Evolutionary conservation across 2,888 invertebrate genomes (phyloP).

Genomic region (Deroplatys truncata): DNA sequence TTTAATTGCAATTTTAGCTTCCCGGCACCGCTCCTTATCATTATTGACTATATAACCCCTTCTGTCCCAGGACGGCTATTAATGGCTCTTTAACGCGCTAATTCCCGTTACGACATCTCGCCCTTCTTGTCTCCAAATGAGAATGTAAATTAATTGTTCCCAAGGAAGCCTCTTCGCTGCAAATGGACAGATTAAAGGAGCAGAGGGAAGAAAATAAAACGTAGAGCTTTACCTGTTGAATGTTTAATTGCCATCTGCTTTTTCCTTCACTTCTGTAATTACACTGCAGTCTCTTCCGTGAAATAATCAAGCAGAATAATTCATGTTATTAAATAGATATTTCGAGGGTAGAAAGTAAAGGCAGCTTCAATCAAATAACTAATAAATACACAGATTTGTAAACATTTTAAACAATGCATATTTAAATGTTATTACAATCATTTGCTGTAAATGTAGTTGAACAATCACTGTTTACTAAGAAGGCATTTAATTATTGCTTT

Average conservation of each 20-base stretch:
- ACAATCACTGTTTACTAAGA: no score
- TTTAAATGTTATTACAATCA: no score
- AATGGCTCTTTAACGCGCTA: conserved; percentile 2
- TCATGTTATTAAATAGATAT: no score
- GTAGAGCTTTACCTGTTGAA: not conserved
- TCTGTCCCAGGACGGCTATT: not conserved
- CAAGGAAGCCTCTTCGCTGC: not conserved
- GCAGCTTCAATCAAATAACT: no score
- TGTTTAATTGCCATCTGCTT: not conserved
- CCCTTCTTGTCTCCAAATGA: not conserved
- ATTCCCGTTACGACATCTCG: not conserved
- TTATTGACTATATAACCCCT: not conserved
- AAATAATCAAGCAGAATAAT: no score
- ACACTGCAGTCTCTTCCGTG: no score
- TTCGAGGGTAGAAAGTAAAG: no score
- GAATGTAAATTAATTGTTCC: not conserved
- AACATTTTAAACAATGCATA: no score
- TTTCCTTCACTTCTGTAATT: not conserved
- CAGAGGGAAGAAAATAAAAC: not conserved
- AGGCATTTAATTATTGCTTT: no score
- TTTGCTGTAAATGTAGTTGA: no score
- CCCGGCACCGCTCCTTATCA: not conserved
- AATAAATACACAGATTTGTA: no score
- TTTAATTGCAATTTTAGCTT: conserved; percentile 20
- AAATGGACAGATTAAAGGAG: not conserved